A percentile compares a stretch with the other conserved stretches of the same genome.
Evolutionary conservation across 1,140 invertebrate species (phyloP).

Genomic region (Octopus sinensis): DNA sequence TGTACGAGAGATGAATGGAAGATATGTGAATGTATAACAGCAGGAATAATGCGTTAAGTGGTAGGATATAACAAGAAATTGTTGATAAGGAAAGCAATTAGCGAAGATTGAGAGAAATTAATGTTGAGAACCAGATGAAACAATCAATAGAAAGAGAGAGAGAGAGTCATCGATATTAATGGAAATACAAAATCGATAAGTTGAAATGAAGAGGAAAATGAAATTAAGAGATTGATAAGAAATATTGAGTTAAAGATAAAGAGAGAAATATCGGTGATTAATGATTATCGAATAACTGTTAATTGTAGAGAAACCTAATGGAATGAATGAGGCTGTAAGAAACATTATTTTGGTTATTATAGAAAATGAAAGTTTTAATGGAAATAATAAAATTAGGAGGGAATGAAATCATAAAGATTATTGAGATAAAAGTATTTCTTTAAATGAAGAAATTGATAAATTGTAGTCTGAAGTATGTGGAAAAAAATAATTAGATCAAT

Average conservation of each 20-base stretch:
- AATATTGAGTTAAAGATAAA: conserved; percentile 17
- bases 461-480: neutral
- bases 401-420: neutral
- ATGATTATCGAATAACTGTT: neutral
- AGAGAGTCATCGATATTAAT: no score
- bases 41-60: no score
- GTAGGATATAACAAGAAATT: no score
- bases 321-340: no score
- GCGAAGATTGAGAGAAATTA: no score
- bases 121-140: no score
- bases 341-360: no score
- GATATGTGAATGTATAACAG: no score
- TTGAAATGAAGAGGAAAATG: conserved; percentile 16
- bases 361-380: no score
- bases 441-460: neutral
- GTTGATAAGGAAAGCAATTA: no score
- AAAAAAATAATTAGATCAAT: neutral
- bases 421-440: neutral
- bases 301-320: neutral
- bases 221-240: conserved; percentile 19
- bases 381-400: neutral
- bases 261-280: neutral
- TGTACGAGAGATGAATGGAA: no score
- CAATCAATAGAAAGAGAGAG: no score
- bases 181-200: conserved; percentile 9